phyloP scores from a whole-genome alignment of 23 tunicate genomes.

The Diplosoma virens region DNA sequence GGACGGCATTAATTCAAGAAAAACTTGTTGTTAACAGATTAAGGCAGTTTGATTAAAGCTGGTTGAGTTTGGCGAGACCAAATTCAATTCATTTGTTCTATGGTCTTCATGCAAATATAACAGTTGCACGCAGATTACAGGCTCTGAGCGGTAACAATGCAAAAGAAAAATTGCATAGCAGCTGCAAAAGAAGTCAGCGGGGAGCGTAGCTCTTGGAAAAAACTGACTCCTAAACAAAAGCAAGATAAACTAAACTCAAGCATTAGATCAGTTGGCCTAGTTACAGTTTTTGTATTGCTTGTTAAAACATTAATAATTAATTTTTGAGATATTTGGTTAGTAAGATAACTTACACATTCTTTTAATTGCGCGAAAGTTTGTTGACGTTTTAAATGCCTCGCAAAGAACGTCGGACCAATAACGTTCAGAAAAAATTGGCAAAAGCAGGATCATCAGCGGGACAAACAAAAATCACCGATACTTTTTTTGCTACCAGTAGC shows the following conservation, averaged over 20 bases:
- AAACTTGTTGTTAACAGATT: constrained; percentile 1
- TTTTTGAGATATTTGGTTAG: not conserved
- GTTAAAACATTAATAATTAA: not conserved
- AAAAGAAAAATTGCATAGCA: constrained; percentile 15
- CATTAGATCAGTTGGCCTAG: constrained; percentile 21
- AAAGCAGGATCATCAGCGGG: constrained; percentile 27
- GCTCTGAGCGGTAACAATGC: constrained; percentile 1
- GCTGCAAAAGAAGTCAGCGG: constrained; percentile 25
- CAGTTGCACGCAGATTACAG: constrained; percentile 14
- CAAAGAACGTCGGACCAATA: constrained; percentile 18
- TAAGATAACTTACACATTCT: constrained; percentile 9
- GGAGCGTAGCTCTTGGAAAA: constrained; percentile 3
- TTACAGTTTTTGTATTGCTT: constrained; percentile 13
- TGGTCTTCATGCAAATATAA: constrained; percentile 3
- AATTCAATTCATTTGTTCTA: not conserved
- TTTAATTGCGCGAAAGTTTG: constrained; percentile 17
- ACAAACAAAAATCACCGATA: constrained; percentile 21
- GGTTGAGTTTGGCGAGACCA: not conserved
- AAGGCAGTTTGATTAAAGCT: constrained; percentile 13
- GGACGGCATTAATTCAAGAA: constrained; percentile 10
- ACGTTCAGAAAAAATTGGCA: constrained; percentile 7
- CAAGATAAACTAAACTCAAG: constrained; percentile 8
- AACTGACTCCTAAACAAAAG: not conserved
- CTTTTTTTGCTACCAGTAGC: constrained; percentile 30
- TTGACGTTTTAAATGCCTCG: constrained; percentile 17